Evolutionary conservation across 2,113 vertebrate genomes (phyloP).

Genomic region (mouse (Mus musculus)): GRCm39 chr9:114156501-114157000

Average conservation of each 20-base stretch:
- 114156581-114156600: background rate
- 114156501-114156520: background rate
- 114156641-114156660: background rate
- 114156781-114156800: background rate
- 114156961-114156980: background rate
- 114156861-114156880: background rate
- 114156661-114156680: background rate
- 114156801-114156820: background rate
- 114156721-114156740: accelerated
- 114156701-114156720: too few relatives aligned
- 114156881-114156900: background rate
- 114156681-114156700: background rate
- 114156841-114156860: background rate
- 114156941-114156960: background rate
- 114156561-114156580: background rate
- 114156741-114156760: background rate
- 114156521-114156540: background rate
- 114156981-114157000: background rate
- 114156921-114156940: background rate
- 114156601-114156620: background rate
- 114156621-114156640: background rate
- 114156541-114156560: background rate
- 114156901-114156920: background rate
- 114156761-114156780: too few relatives aligned
- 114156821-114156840: background rate